Conservation (phyloP, 2,888 invertebrate species). For the Endotricha flammealis region DNA sequence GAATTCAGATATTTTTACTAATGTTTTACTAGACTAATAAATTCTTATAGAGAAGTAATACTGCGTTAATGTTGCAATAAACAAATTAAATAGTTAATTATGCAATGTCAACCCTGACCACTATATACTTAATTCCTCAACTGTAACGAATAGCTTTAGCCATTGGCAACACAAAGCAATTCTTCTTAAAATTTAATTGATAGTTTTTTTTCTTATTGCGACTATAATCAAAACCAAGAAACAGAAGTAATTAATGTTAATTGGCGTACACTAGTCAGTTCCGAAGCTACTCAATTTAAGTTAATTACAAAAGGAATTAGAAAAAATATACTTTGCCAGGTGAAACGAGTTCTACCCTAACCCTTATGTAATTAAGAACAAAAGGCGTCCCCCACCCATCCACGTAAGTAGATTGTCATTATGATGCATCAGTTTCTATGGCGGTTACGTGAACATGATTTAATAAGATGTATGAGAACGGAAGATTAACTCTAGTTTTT, state of each 20-base stretch:
- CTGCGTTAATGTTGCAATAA: too few species aligned
- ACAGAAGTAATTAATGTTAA: too few species aligned
- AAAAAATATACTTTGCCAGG: background rate
- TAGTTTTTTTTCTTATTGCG: too few species aligned
- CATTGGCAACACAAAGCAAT: constrained; percentile 16
- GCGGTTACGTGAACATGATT: constrained; percentile 2
- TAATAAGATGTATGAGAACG: constrained; percentile 8
- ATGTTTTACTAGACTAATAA: too few species aligned
- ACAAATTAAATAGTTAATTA: constrained; percentile 22
- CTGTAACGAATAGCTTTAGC: constrained; percentile 35
- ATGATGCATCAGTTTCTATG: background rate
- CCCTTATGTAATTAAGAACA: background rate
- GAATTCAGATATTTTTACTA: too few species aligned
- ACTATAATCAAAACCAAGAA: too few species aligned
- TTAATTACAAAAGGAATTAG: constrained; percentile 3
- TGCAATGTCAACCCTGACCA: constrained; percentile 37
- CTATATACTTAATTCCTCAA: constrained; percentile 22
- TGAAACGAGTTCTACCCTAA: constrained; percentile 1
- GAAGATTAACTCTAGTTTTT: constrained; percentile 23
- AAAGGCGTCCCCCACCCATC: background rate
- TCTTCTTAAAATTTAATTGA: too few species aligned
- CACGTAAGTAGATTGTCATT: background rate
- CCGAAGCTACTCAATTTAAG: constrained; percentile 3
- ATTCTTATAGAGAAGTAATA: too few species aligned
- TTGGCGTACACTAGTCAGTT: background rate